phyloP scores from a whole-genome alignment of 2,888 invertebrate species.

The Diplazon laetatorius region DNA sequence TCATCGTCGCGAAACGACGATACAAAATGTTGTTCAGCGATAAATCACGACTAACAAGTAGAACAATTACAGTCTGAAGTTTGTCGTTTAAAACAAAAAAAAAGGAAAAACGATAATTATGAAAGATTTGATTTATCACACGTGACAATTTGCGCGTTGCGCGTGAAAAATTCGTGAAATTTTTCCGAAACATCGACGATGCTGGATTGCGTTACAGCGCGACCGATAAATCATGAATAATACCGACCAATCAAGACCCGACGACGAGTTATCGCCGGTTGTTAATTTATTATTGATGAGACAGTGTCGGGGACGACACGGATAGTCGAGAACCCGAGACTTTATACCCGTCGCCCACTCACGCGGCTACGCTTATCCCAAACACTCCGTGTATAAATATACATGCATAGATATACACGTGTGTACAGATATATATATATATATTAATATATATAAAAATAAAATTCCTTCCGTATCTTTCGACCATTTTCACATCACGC shows the following conservation, averaged over 20 bases:
- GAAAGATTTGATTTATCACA: too few species aligned
- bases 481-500: background rate
- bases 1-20: too few species aligned
- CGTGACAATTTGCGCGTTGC: too few species aligned
- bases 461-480: conserved; percentile 11
- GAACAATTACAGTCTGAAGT: too few species aligned
- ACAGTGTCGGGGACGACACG: background rate
- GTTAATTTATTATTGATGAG: conserved; percentile 59
- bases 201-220: too few species aligned
- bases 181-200: too few species aligned
- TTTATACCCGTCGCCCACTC: background rate
- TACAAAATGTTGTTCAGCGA: too few species aligned
- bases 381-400: background rate
- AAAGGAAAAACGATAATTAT: too few species aligned
- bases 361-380: background rate
- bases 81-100: too few species aligned
- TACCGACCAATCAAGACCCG: conserved; percentile 52
- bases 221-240: conserved; percentile 57
- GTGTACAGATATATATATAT: background rate
- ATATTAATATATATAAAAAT: background rate
- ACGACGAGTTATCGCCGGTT: conserved; percentile 51
- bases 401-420: background rate
- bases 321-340: background rate
- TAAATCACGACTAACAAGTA: too few species aligned
- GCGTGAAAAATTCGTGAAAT: conserved; percentile 1